phyloP scores from a whole-genome alignment of 2,888 invertebrate species.

The Abrostola triplasia region DNA sequence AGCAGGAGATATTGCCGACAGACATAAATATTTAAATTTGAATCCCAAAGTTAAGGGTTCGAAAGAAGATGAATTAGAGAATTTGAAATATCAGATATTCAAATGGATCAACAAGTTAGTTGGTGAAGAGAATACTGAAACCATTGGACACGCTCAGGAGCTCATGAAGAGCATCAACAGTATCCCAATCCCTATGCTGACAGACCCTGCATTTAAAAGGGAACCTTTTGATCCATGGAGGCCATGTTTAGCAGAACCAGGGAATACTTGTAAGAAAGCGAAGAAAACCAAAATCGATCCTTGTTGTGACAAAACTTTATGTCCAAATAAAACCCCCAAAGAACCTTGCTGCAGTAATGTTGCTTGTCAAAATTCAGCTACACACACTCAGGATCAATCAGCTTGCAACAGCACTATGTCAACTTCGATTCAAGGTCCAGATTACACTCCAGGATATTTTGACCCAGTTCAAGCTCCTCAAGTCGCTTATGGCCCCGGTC shows the following conservation, averaged over 20 bases:
- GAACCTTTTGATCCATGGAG: constrained; percentile 8
- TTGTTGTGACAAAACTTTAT: not conserved
- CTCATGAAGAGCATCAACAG: constrained; percentile 69
- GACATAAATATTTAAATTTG: constrained; percentile 71
- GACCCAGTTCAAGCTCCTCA: not conserved
- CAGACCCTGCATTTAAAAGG: constrained; percentile 14
- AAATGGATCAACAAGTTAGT: constrained; percentile 77
- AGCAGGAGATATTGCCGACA: constrained; percentile 74
- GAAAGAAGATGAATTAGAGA: constrained; percentile 69
- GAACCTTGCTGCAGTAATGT: not conserved
- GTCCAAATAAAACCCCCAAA: not conserved
- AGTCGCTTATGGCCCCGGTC: not conserved
- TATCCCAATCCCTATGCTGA: constrained; percentile 63
- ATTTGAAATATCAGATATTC: constrained; percentile 77
- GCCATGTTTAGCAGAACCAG: constrained; percentile 11
- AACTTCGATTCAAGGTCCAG: not conserved
- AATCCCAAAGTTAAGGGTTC: constrained; percentile 56
- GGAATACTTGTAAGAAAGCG: constrained; percentile 5
- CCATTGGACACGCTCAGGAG: constrained; percentile 64
- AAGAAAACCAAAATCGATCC: not conserved
- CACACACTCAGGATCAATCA: not conserved
- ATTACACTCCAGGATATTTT: not conserved
- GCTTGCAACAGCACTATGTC: not conserved
- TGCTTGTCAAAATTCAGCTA: not conserved
- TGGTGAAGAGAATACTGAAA: constrained; percentile 63